A percentile compares a stretch with the other conserved stretches of the same genome.
Conservation (phyloP, 2,888 invertebrate species). For the Acanthosepion lycidas region DNA sequence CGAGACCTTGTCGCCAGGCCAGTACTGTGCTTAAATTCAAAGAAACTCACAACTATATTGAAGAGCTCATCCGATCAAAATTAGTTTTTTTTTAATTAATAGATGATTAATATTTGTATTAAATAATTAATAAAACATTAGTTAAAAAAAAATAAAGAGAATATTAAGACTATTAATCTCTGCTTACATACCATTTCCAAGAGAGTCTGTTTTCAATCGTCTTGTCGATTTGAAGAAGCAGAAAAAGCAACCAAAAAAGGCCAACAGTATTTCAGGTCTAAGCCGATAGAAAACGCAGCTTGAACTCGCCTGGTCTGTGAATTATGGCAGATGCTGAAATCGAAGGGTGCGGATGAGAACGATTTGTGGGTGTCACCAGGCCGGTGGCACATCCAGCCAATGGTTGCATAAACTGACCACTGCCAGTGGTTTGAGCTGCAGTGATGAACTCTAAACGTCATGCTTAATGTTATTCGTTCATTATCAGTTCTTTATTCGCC, state of each 20-base stretch:
- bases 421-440: not conserved
- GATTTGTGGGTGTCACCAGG: not conserved
- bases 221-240: too few relatives aligned
- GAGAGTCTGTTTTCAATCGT: too few relatives aligned
- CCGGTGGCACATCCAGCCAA: not conserved
- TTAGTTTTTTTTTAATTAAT: not conserved
- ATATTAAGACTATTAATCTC: too few relatives aligned
- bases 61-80: too few relatives aligned
- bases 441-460: not conserved
- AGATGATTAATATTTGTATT: not conserved
- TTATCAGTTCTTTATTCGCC: not conserved
- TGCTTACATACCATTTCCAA: too few relatives aligned
- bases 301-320: not conserved
- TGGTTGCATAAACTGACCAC: not conserved
- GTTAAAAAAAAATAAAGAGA: too few relatives aligned
- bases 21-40: too few relatives aligned
- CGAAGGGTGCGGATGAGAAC: not conserved
- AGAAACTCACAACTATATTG: too few relatives aligned
- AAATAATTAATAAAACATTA: too few relatives aligned
- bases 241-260: too few relatives aligned
- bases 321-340: not conserved
- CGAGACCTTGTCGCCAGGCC: too few relatives aligned
- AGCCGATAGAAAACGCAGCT: not conserved
- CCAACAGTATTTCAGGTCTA: not conserved
- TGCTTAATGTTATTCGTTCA: not conserved